These are phyloP conservation scores for Battus philenor DNA, from an alignment of 1,140 invertebrate genomes.

Conservation along the genomic window DNA sequence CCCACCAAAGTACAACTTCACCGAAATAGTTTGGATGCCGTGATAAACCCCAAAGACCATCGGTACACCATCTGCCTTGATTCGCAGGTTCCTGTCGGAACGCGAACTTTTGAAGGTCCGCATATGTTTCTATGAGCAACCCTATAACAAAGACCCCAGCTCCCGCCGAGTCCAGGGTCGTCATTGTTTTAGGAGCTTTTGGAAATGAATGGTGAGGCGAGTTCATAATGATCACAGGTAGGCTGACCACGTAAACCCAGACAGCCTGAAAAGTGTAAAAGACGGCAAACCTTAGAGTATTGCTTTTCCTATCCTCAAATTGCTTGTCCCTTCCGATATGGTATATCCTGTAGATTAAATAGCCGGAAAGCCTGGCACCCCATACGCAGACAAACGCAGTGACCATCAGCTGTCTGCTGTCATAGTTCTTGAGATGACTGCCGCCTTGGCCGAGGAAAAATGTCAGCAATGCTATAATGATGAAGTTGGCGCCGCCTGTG, in stretches of 20 bases:
- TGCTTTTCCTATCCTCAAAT: slow-evolving; percentile 92
- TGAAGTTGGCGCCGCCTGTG: slow-evolving; percentile 93
- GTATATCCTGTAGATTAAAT: slow-evolving; percentile 91
- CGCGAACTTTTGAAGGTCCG: slow-evolving; percentile 93
- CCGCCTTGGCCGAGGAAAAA: slow-evolving; percentile 89
- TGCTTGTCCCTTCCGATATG: slow-evolving; percentile 93
- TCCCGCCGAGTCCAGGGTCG: slow-evolving; percentile 88
- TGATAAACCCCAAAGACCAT: slow-evolving; percentile 92
- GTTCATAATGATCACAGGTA: slow-evolving; percentile 94
- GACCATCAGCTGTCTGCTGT: slow-evolving; percentile 91
- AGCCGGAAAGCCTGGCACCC: slow-evolving; percentile 89
- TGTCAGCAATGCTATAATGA: slow-evolving; percentile 90
- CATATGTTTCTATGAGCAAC: slow-evolving; percentile 90
- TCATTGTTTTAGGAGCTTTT: slow-evolving; percentile 87
- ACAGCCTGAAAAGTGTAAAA: slow-evolving; percentile 96
- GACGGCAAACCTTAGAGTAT: slow-evolving; percentile 89
- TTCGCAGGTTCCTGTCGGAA: slow-evolving; percentile 92
- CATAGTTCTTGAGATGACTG: slow-evolving; percentile 83
- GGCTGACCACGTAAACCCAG: slow-evolving; percentile 94
- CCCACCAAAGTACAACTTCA: slow-evolving; percentile 96
- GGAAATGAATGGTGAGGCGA: slow-evolving; percentile 88
- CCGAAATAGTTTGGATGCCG: slow-evolving; percentile 97
- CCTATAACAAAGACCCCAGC: slow-evolving; percentile 90
- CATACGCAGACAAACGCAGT: slow-evolving; percentile 91
- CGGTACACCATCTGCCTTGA: slow-evolving; percentile 92